These are phyloP conservation scores for Drosophila suzukii DNA, from an alignment of 1,140 invertebrate genomes.

Conservation along the genomic window DNA sequence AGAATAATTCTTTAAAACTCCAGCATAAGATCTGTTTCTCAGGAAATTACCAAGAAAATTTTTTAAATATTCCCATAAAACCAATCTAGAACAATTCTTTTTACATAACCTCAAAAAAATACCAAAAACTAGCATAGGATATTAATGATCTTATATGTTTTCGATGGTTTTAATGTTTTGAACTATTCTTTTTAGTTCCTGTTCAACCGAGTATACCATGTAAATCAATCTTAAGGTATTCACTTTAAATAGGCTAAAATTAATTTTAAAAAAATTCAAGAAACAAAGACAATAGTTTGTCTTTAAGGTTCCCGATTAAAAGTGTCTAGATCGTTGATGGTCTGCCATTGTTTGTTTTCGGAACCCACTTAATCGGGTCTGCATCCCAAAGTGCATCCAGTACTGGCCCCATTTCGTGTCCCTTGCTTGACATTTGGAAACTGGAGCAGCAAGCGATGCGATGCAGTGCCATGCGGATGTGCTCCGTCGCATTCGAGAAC, in stretches of 20 bases:
- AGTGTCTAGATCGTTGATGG: not conserved
- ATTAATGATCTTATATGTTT: no score
- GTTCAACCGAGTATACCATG: not conserved
- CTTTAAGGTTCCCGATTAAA: not conserved
- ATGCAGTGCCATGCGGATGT: conserved; percentile 45
- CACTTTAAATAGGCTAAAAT: not conserved
- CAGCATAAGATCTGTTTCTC: no score
- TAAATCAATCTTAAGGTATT: not conserved
- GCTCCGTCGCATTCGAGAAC: conserved; percentile 65
- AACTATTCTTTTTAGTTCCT: not conserved
- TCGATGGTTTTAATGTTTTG: no score
- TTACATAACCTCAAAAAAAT: no score
- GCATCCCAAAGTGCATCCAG: conserved; percentile 35
- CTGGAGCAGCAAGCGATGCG: conserved; percentile 47
- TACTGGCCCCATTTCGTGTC: conserved; percentile 15
- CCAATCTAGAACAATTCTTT: no score
- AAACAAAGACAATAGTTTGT: not conserved
- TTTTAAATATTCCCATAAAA: no score
- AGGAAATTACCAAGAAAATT: no score
- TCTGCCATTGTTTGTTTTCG: conserved; percentile 24
- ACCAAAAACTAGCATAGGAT: no score
- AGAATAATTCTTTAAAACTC: not conserved
- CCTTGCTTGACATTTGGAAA: conserved; percentile 63
- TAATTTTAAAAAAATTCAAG: not conserved
- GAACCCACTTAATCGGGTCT: conserved; percentile 10